Evolutionary conservation across 2,888 invertebrate species (phyloP).

Genomic region (Thumatha senex): DNA sequence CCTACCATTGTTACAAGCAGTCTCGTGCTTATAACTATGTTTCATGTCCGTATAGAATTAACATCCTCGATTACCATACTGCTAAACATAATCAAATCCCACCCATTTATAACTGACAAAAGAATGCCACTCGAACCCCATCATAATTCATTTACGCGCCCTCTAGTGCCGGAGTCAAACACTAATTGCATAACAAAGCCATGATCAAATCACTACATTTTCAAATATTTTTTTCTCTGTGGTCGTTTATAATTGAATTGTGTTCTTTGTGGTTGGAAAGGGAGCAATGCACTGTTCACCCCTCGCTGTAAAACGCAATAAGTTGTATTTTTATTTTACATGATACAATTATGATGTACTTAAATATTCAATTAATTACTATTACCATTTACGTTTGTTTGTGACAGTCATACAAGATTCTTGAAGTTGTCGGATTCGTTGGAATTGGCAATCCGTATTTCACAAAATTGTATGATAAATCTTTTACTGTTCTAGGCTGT

Average conservation of each 20-base stretch:
- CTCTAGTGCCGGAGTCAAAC: constrained; percentile 46
- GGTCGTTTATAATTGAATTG: constrained; percentile 32
- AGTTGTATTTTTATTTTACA: constrained; percentile 21
- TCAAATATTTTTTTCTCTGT: constrained; percentile 58
- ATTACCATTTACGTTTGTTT: too few species aligned
- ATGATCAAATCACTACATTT: constrained; percentile 66
- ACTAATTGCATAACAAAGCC: constrained; percentile 63
- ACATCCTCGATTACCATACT: too few species aligned
- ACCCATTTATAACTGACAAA: constrained; percentile 21
- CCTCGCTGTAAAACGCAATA: constrained; percentile 13
- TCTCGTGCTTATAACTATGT: too few species aligned
- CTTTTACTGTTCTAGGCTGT: too few species aligned
- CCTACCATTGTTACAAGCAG: too few species aligned
- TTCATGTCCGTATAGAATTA: too few species aligned
- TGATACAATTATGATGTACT: constrained; percentile 3
- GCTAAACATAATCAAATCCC: constrained; percentile 6
- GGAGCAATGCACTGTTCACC: constrained; percentile 22
- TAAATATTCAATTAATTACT: too few species aligned
- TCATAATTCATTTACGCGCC: constrained; percentile 47
- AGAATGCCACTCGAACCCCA: constrained; percentile 27
- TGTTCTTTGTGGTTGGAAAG: constrained; percentile 49
- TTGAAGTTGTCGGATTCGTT: too few species aligned
- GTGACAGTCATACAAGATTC: too few species aligned
- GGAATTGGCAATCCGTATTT: too few species aligned
- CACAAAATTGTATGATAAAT: too few species aligned